Base-by-base conservation (phyloP, 2,797 vertebrate species). In the Zalophus californianus region DNA sequence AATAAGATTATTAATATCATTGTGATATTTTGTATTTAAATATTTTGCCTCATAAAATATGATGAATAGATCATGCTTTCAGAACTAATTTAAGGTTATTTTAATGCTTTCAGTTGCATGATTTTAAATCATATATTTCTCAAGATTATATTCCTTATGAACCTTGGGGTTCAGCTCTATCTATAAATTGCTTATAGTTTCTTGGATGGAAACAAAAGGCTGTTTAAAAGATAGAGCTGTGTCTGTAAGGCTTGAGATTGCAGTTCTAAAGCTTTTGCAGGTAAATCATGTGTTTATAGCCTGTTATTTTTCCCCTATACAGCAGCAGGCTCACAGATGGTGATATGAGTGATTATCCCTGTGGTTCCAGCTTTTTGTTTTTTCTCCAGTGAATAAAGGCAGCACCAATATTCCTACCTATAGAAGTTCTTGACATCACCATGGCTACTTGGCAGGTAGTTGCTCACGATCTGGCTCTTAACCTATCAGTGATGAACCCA, bases 141-240 rank as follows among this genome's bases (percentile, higher is more conserved):
- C 41, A 83, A 29, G 14, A 86, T 88, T 85, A 41, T 35, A 79
- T 77, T 23, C 14, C 12, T 93, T 66, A n/a, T 80, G 38, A 87
- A 97, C 79, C 48, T 88, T 90, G 44, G 56, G 58, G 7, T 89
- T 84, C 18, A 32, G 7, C 25, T 79, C 0, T 21, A 50, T 62
- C 85, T 52, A 7, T 78, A 82, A 97, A 50, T 52, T 93, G 50
- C 41, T 92, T 87, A n/a, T 35, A 50, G 32, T 83, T 90, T 90
- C 60, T 92, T 92, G 38, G 27, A 87, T 86, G 66, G 56, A 91
- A 95, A 86, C 29, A 95, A 93, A 89, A 80, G 25, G 3, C 38
- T 96, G n/a, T 90, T 97, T 92, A 97, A 90, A 97, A 96, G 62
- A 73, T 44, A 64, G 20, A 84, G 18, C 23, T 75, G 10, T 32